Evolutionary conservation across 2,888 invertebrate species (phyloP), one percentile per base, ranked within the genome.

Genomic region (Nomada ruficornis): DNA sequence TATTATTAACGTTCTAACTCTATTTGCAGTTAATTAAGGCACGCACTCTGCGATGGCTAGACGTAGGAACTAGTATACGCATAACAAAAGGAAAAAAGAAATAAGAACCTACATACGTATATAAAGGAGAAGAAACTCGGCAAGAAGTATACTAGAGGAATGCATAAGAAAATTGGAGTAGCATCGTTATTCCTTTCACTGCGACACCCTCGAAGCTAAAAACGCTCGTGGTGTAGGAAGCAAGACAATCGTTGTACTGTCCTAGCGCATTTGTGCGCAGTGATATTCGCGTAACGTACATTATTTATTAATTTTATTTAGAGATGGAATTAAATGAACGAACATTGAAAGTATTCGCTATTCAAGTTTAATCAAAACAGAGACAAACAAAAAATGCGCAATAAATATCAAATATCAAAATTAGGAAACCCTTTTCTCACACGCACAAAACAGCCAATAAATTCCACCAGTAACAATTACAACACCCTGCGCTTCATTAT

Each of bases 131-230:
- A 29, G 11, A 55, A 60, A 18, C 26, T 15, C 13, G 20, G 70
- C 23, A 60, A 71, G 50, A 36, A 74, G 77, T 20, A 44, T 74
- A 29, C 57, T 62, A 65, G 77, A 77, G 63, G 50, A 63, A 59
- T 47, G 60, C 60, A 60, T 60, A 47, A 62, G 70, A 71, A 71
- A 71, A 71, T 62, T 71, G 70, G 70, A 71, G 70, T 60, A 71
- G 70, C 70, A 52, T 71, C 70, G 70, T 71, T 71, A 71, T 60
- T 60, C 70, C 70, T 60, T 71, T 71, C 70, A 71, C 20, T 7
- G 36, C 60, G 60, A 71, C 60, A 71, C 70, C 36, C 70, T 71
- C 47, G 15, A 71, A 71, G 20, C 70, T 70, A 18, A 50, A 71
- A 71, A 36, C 36, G 36, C 36, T 50, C 18, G 36, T 11, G 36